A percentile compares a stretch with the other conserved stretches of the same genome.
These are phyloP conservation scores for Esox niger DNA, from an alignment of 2,113 vertebrate species.

Conservation along the genomic window DNA sequence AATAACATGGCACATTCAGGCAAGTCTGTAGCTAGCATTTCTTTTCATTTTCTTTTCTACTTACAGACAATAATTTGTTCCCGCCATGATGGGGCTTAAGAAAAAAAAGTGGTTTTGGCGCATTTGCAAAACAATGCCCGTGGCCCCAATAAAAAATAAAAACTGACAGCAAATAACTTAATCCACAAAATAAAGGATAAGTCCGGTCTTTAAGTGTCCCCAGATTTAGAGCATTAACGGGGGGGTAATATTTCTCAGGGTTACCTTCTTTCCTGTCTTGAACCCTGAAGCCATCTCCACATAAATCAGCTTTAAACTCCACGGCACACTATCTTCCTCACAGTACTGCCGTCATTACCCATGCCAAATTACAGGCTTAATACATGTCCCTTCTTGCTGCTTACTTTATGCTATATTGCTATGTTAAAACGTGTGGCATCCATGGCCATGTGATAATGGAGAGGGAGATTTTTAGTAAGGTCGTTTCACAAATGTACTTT, in stretches of 20 bases:
- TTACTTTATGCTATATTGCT: conserved; percentile 64
- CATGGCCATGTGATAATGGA: conserved; percentile 24
- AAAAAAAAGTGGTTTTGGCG: conserved; percentile 40
- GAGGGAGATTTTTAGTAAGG: background rate
- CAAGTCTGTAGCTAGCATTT: conserved; percentile 42
- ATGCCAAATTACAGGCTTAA: conserved; percentile 57
- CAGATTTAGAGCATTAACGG: conserved; percentile 64
- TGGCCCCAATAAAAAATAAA: conserved; percentile 65
- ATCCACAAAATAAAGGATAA: conserved; percentile 72
- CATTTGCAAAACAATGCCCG: conserved; percentile 69
- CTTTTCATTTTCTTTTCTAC: conserved; percentile 19
- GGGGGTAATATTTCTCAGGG: conserved; percentile 57
- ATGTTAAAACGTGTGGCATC: conserved; percentile 59
- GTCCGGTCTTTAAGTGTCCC: conserved; percentile 69
- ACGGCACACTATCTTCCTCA: conserved; percentile 40
- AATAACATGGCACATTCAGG: conserved; percentile 62
- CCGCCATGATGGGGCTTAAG: conserved; percentile 21
- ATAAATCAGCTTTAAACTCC: conserved; percentile 72
- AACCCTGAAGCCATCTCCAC: conserved; percentile 58
- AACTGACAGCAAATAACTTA: conserved; percentile 69
- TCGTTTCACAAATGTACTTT: too few species aligned
- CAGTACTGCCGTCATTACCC: conserved; percentile 45
- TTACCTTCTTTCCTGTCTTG: conserved; percentile 61
- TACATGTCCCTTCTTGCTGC: conserved; percentile 64
- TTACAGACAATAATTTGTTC: conserved; percentile 40